These are phyloP conservation scores for Arion vulgaris DNA, from an alignment of 1,140 invertebrate species.

Conservation along the genomic window DNA sequence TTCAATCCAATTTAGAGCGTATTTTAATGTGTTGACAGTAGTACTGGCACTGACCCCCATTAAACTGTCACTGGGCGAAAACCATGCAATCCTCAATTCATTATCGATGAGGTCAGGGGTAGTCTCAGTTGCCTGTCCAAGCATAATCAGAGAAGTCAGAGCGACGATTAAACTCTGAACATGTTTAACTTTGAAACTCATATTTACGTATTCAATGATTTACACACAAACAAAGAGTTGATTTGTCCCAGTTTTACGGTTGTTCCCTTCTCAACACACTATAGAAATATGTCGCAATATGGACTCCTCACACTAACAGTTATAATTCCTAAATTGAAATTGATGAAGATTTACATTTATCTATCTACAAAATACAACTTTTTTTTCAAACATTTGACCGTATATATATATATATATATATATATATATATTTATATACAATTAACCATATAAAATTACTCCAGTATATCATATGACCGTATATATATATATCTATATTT, in stretches of 20 bases:
- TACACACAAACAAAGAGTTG: too few relatives aligned
- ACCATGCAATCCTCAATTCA: conserved; percentile 25
- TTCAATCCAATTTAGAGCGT: conserved; percentile 4
- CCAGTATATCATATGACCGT: not conserved
- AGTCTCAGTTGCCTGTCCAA: not conserved
- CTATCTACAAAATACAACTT: too few relatives aligned
- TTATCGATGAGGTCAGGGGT: not conserved
- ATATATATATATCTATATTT: not conserved
- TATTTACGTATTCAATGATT: not conserved
- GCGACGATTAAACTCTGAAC: not conserved
- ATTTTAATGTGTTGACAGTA: conserved; percentile 25
- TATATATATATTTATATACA: too few relatives aligned
- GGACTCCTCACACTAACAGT: too few relatives aligned
- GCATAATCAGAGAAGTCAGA: not conserved
- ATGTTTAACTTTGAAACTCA: not conserved
- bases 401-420: too few relatives aligned
- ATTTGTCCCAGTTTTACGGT: too few relatives aligned
- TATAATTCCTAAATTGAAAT: too few relatives aligned
- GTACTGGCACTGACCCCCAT: conserved; percentile 27
- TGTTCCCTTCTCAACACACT: too few relatives aligned
- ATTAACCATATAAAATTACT: too few relatives aligned
- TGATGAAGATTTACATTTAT: too few relatives aligned
- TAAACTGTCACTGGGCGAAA: not conserved
- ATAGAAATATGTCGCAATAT: too few relatives aligned
- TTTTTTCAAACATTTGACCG: too few relatives aligned